These are phyloP conservation scores for Elachura formosa DNA, from an alignment of 2,113 vertebrate species.

Conservation along the genomic window DNA sequence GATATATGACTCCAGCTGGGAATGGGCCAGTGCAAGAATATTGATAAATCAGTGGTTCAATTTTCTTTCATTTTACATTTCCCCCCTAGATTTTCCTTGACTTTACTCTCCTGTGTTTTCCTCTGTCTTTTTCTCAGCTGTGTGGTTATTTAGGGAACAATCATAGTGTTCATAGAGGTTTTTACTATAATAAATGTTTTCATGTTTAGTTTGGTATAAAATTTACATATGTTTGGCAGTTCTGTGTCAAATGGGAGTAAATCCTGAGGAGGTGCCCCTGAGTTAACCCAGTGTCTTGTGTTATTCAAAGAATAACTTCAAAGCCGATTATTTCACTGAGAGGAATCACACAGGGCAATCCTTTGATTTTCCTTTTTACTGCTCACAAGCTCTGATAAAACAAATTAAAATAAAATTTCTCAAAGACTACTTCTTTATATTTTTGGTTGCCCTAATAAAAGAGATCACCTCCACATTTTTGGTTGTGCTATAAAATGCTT, in stretches of 20 bases:
- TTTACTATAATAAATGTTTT: slow-evolving; percentile 16
- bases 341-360: slow-evolving; percentile 40
- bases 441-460: slow-evolving; percentile 55
- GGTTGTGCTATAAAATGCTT: slow-evolving; percentile 17
- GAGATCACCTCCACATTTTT: slow-evolving; percentile 21
- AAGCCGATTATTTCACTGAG: slow-evolving; percentile 70
- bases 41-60: neutral
- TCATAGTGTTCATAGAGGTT: neutral
- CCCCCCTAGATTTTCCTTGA: neutral
- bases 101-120: neutral
- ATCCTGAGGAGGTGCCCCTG: slow-evolving; percentile 36
- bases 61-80: neutral
- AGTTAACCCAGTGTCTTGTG: slow-evolving; percentile 29
- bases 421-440: slow-evolving; percentile 46
- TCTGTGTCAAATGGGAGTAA: slow-evolving; percentile 33
- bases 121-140: neutral
- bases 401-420: slow-evolving; percentile 65
- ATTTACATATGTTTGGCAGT: slow-evolving; percentile 54
- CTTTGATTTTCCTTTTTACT: slow-evolving; percentile 69
- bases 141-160: neutral
- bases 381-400: slow-evolving; percentile 48
- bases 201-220: slow-evolving; percentile 20
- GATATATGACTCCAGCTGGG: neutral
- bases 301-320: slow-evolving; percentile 74
- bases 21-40: neutral